Evolutionary conservation across 2,888 invertebrate species (phyloP).

Genomic region (Acanthopleura granulata): DNA sequence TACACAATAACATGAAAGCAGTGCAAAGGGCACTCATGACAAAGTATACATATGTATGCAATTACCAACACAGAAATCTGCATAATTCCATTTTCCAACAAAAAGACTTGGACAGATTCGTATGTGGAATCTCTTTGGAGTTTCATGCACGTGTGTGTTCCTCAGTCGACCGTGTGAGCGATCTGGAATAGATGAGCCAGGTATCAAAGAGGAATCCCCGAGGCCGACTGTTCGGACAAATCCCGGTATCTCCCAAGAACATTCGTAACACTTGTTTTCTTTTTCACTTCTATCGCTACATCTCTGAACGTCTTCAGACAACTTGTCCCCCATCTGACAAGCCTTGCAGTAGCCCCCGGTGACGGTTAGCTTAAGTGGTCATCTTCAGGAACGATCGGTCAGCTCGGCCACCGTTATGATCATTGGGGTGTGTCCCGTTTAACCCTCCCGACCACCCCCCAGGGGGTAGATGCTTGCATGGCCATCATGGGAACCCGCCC

Average conservation of each 20-base stretch:
- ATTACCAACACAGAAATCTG: no score
- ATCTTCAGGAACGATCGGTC: background rate
- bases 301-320: background rate
- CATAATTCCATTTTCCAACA: no score
- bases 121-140: no score
- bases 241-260: background rate
- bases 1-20: no score
- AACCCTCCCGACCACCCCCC: background rate
- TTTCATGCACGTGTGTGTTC: no score
- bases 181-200: no score
- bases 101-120: no score
- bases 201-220: no score
- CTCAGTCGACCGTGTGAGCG: no score
- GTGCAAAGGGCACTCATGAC: no score
- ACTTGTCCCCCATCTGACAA: background rate
- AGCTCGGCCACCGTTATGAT: background rate
- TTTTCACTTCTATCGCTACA: background rate
- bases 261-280: background rate
- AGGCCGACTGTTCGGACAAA: no score
- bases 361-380: background rate
- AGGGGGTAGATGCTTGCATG: background rate
- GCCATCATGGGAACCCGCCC: slow-evolving; percentile 2
- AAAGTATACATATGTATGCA: no score
- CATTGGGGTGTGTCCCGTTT: background rate
- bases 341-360: background rate